A percentile compares a stretch with the other conserved stretches of the same genome.
These are phyloP conservation scores for Euplexia lucipara DNA, from an alignment of 2,888 invertebrate genomes.

Conservation along the genomic window DNA sequence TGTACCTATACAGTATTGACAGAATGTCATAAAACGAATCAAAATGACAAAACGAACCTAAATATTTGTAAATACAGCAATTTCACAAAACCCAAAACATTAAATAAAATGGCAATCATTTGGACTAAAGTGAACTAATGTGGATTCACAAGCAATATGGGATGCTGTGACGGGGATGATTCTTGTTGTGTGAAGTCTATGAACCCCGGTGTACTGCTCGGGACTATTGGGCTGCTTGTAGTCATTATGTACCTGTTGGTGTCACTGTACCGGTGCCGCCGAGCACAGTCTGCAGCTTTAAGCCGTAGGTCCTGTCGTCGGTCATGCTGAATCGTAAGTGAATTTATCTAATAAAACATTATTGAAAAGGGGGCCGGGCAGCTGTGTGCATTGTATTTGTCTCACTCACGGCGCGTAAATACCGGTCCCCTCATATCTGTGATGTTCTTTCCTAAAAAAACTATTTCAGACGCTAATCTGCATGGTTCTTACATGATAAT, in stretches of 20 bases:
- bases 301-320: too few species aligned
- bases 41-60: constrained; percentile 1
- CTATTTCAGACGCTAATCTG: too few species aligned
- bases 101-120: constrained; percentile 7
- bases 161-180: constrained; percentile 52
- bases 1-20: neutral
- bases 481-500: too few species aligned
- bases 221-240: constrained; percentile 67
- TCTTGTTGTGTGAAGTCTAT: constrained; percentile 59
- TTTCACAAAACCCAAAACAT: constrained; percentile 4
- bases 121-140: neutral
- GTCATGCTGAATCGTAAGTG: constrained; percentile 7
- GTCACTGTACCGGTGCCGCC: constrained; percentile 40
- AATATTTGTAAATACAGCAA: constrained; percentile 4
- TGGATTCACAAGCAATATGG: constrained; percentile 58
- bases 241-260: constrained; percentile 71
- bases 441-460: too few species aligned
- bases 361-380: neutral
- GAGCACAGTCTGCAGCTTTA: accelerated
- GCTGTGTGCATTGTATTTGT: too few species aligned
- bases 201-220: constrained; percentile 67
- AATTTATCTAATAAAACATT: neutral
- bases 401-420: too few species aligned
- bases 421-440: too few species aligned
- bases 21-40: constrained; percentile 9